phyloP scores from a whole-genome alignment of 2,797 vertebrate genomes.

The Notolepis coatsorum region DNA sequence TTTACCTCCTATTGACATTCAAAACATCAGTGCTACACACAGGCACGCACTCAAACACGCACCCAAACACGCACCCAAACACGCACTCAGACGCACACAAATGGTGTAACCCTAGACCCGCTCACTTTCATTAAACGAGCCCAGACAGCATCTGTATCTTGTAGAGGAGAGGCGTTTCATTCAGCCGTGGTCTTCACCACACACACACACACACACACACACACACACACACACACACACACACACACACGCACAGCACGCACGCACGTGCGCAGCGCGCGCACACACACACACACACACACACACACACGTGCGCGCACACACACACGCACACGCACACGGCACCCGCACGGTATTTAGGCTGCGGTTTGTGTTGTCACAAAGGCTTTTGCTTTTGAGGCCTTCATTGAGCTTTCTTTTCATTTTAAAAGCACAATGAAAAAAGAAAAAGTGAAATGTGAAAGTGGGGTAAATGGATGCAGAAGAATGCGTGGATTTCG shows the following conservation, averaged over 20 bases:
- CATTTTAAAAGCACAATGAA: constrained; percentile 30
- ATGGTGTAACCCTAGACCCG: constrained; percentile 74
- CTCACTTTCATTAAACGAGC: constrained; percentile 76
- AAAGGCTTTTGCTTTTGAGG: constrained; percentile 35
- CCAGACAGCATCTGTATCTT: constrained; percentile 73
- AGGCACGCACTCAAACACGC: not conserved
- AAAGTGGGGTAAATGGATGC: constrained; percentile 15
- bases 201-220: constrained; percentile 16
- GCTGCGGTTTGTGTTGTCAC: constrained; percentile 60
- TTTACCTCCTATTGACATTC: constrained; percentile 82
- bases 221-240: not conserved
- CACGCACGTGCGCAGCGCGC: not conserved
- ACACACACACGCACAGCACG: not conserved
- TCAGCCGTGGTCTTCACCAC: constrained; percentile 54
- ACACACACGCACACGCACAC: not conserved
- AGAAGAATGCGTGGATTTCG: constrained; percentile 6
- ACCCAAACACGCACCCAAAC: constrained; percentile 23
- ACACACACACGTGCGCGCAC: constrained; percentile 13
- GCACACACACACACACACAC: constrained; percentile 12
- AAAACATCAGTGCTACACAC: constrained; percentile 71
- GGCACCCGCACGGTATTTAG: constrained; percentile 22
- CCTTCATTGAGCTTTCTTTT: constrained; percentile 41
- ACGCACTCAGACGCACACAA: constrained; percentile 45
- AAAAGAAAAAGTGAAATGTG: not conserved
- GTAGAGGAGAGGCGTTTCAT: constrained; percentile 66